phyloP scores from a whole-genome alignment of 2,888 invertebrate genomes.

The Lasiommata megera region DNA sequence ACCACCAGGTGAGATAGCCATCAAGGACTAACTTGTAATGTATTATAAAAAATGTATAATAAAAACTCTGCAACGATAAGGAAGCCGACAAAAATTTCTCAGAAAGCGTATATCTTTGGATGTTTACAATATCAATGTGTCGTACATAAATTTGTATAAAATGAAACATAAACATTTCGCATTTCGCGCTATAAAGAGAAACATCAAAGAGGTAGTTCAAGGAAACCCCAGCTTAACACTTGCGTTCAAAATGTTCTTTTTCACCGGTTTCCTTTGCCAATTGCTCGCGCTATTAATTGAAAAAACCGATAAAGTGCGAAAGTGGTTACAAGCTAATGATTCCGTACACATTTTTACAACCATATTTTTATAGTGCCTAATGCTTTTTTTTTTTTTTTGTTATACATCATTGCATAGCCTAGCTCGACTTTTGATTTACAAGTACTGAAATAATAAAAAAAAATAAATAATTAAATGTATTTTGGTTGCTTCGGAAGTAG shows the following conservation, averaged over 20 bases:
- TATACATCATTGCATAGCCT: too few species aligned
- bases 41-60: too few species aligned
- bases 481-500: too few species aligned
- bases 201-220: slow-evolving; percentile 64
- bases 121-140: slow-evolving; percentile 20
- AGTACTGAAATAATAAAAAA: too few species aligned
- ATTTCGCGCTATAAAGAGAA: slow-evolving; percentile 57
- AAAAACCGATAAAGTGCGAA: slow-evolving; percentile 15
- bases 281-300: slow-evolving; percentile 23
- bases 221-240: slow-evolving; percentile 53
- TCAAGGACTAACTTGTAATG: too few species aligned
- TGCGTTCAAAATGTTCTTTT: slow-evolving; percentile 37
- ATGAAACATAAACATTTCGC: slow-evolving; percentile 59
- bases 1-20: too few species aligned
- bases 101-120: background rate
- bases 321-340: background rate
- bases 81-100: too few species aligned
- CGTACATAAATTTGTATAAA: slow-evolving; percentile 61
- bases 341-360: background rate
- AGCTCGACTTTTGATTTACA: too few species aligned
- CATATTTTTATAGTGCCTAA: too few species aligned
- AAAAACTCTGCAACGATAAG: too few species aligned
- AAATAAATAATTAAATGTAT: too few species aligned
- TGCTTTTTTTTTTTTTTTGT: too few species aligned
- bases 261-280: slow-evolving; percentile 25